These are phyloP conservation scores for Lampris incognitus DNA, from an alignment of 2,113 vertebrate species.

Conservation along the genomic window DNA sequence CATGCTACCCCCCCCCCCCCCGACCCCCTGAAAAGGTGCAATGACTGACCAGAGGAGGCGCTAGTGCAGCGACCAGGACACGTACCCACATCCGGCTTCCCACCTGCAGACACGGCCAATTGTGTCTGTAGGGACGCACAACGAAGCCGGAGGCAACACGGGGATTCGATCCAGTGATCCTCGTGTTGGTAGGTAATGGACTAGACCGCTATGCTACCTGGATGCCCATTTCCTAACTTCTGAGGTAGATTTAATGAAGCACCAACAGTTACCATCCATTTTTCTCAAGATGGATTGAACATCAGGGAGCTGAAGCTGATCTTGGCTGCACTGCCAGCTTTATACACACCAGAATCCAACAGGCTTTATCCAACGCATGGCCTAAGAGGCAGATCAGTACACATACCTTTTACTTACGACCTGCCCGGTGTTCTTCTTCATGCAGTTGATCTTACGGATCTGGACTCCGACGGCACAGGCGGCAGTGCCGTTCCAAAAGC, in stretches of 20 bases:
- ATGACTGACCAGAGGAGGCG: too few relatives aligned
- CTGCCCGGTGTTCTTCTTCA: slow-evolving; percentile 86
- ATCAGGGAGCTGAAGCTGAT: slow-evolving; percentile 16
- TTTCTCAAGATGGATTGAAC: slow-evolving; percentile 18
- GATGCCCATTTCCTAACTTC: not conserved
- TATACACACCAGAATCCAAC: not conserved
- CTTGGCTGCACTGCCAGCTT: slow-evolving; percentile 10
- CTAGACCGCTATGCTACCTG: too few relatives aligned
- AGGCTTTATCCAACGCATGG: not conserved
- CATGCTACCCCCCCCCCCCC: too few relatives aligned
- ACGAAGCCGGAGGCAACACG: too few relatives aligned
- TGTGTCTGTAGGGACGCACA: too few relatives aligned
- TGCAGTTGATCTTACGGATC: slow-evolving; percentile 88
- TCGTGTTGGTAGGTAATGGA: too few relatives aligned
- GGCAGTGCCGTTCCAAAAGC: slow-evolving; percentile 74
- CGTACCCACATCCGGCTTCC: too few relatives aligned
- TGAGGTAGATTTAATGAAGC: not conserved
- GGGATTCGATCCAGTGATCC: too few relatives aligned
- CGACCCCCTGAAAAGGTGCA: too few relatives aligned
- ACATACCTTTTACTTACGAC: slow-evolving; percentile 90
- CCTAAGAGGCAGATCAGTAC: not conserved
- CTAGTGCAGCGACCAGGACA: too few relatives aligned
- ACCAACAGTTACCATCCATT: slow-evolving; percentile 19
- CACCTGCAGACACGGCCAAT: too few relatives aligned
- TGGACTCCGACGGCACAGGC: slow-evolving; percentile 88